phyloP scores from a whole-genome alignment of 2,888 invertebrate species.

The Ctena decussata region DNA sequence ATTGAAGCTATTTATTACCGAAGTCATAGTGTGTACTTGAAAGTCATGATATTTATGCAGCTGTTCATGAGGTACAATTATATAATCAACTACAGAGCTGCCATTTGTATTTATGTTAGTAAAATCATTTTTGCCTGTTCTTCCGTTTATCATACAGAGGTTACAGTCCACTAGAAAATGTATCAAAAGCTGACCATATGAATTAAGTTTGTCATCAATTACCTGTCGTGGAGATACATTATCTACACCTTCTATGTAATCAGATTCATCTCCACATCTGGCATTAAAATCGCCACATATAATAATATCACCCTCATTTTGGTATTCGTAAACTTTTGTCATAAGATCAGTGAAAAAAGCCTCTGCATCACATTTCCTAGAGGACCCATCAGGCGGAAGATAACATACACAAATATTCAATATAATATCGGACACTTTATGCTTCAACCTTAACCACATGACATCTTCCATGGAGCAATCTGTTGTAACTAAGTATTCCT shows the following conservation, averaged over 20 bases:
- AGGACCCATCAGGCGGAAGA: neutral
- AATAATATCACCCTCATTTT: neutral
- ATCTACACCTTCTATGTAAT: neutral
- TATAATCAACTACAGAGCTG: neutral
- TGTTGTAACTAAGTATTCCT: neutral
- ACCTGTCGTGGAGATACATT: neutral
- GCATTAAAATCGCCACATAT: neutral
- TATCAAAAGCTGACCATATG: neutral
- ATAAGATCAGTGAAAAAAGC: neutral
- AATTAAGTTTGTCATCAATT: neutral
- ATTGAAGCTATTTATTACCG: neutral
- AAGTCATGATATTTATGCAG: neutral
- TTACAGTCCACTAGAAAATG: neutral
- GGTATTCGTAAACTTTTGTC: neutral
- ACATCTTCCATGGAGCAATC: neutral
- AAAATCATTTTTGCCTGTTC: neutral
- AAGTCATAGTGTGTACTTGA: neutral
- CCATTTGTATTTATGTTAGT: neutral
- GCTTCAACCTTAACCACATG: neutral
- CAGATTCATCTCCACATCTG: neutral
- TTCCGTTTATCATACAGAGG: neutral
- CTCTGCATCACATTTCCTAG: neutral
- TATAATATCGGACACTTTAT: neutral
- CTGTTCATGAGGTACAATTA: conserved; percentile 6
- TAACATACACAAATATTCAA: neutral